Conservation (phyloP, 2,888 invertebrate species). For the Chironomus tentans region DNA sequence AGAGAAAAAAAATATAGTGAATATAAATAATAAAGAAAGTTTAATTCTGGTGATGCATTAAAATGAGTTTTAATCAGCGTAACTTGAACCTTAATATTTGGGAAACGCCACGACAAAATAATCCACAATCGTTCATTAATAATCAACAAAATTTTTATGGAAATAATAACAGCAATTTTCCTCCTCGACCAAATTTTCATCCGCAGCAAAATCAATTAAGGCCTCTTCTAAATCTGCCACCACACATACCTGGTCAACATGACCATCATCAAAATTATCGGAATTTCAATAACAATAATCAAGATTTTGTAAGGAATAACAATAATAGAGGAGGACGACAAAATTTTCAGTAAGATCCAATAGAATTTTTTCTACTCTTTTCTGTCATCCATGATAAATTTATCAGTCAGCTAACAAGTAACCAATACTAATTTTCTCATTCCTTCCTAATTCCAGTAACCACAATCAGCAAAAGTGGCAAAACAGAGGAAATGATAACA, state of each 20-base stretch:
- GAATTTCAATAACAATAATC: not conserved
- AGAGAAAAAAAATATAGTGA: not conserved
- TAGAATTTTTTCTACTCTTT: too few species aligned
- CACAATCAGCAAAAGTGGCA: not conserved
- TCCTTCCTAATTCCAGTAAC: not conserved
- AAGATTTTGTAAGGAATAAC: not conserved
- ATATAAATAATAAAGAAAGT: not conserved
- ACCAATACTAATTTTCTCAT: too few species aligned
- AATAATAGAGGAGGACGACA: not conserved
- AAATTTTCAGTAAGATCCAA: not conserved
- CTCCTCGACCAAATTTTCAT: not conserved
- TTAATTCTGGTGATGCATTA: not conserved
- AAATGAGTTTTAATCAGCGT: conserved; percentile 9
- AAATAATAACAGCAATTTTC: not conserved
- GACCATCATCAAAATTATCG: not conserved
- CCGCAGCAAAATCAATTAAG: not conserved
- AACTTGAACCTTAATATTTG: conserved; percentile 14
- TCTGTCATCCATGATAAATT: too few species aligned
- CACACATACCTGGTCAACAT: not conserved
- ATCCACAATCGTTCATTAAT: not conserved
- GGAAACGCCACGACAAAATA: not conserved
- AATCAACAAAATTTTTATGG: not conserved
- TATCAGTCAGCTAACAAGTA: too few species aligned
- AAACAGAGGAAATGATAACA: not conserved
- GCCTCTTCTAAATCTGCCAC: not conserved